Base-by-base conservation (phyloP, 2,797 vertebrate genomes). In the Leptodactylus fallax region DNA sequence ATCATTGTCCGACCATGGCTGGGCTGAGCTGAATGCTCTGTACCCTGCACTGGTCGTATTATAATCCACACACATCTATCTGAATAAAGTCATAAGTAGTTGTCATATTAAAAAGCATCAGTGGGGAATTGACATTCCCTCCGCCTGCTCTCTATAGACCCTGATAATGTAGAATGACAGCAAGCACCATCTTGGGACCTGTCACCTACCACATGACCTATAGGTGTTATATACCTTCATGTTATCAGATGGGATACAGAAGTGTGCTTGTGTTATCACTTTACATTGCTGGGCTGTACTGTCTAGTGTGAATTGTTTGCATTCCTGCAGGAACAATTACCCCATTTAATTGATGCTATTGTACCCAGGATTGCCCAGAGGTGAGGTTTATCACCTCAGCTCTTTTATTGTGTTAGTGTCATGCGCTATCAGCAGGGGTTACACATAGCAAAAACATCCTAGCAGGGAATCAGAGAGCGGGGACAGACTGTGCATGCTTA, bases 291-390 rank as follows among this genome's bases (percentile, higher is more conserved):
- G 3, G 7, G 79, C 21, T 65, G 36, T 60, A 7, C n/a, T 67
- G 47, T 61, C 3, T 36, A 9, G 55, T 60, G 56, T 45, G 23
- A 19, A 72, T 12, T 83, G 49, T 58, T 72, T 83, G 11, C 36
- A 63, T 81, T 81, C 79, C 13, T 65, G 8, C 21, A 7, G 49
- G 19, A 16, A 49, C 53, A n/a, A 84, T 84, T 58, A n/a, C n/a
- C 45, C 67, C 19, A 19, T 58, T 74, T 60, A 74, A 47, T 36
- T 16, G 27, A 0, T 45, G 3, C 21, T 47, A 60, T 72, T 74
- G 53, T 83, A 6, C 3, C 13, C 10, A 8, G 65, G 53, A 72
- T 36, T 23, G 65, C 25, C 47, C 51, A 72, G 53, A 74, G 81
- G 81, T 36, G 81, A 72, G 7, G 7, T 27, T n/a, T 84, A 55